Evolutionary conservation across 2,113 vertebrate genomes (phyloP), one percentile per base, ranked within the genome.

Genomic region (Ornithorhynchus anatinus): DNA sequence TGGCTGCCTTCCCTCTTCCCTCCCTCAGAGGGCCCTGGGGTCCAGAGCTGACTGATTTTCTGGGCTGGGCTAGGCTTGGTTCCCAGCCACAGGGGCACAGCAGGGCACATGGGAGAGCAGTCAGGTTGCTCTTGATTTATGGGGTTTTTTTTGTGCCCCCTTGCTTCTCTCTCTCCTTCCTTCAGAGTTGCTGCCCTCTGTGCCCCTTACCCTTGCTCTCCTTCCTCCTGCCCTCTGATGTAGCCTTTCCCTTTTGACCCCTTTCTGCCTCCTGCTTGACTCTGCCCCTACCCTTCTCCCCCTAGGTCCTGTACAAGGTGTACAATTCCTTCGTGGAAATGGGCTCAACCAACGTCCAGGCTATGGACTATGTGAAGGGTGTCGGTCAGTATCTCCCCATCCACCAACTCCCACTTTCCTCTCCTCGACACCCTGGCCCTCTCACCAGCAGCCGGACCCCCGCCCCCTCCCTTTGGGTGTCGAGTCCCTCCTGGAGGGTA

Each of bases 241-340:
- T n/a, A n/a, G n/a, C n/a, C n/a, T n/a, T n/a, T n/a, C n/a, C n/a
- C n/a, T n/a, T n/a, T n/a, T n/a, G n/a, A n/a, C n/a, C n/a, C n/a
- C n/a, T n/a, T n/a, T n/a, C n/a, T n/a, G n/a, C n/a, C n/a, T n/a
- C 37, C 8, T 5, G 5, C 1, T 27, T 6, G 1, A 16, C 33
- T 27, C 42, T 37, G 29, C 69, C 20, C 35, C 29, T 19, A 3
- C 9, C n/a, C 57, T 40, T 84, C 76, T 62, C 62, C 71, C 48
- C 62, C 62, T 74, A 94, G 97, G 97, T 99, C 67, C 75, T 99
- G 36, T 99, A 99, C 88, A 99, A 99, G 75, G 96, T 99, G 72
- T 99, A 96, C 84, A 98, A 97, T 71, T 98, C 96, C 52, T 99
- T 99, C 62, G 97, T 98, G 89, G 96, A 95, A 67, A 96, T 97